Conservation (phyloP, 2,113 vertebrate genomes). For the Hipposideros armiger region DNA sequence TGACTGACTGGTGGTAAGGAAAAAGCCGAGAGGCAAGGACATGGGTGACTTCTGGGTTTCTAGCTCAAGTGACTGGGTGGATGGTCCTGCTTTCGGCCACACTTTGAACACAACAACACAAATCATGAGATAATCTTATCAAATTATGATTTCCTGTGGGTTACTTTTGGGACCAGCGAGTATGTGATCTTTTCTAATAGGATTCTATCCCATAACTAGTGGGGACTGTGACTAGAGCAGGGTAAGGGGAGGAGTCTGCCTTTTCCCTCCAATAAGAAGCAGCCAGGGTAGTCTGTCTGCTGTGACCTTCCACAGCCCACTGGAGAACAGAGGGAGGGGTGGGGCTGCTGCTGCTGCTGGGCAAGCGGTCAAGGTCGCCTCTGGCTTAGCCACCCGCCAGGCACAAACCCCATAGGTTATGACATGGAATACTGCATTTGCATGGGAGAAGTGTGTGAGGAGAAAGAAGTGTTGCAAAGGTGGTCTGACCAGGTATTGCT, state of each 20-base stretch:
- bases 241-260: not conserved
- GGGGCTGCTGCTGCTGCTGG: not conserved
- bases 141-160: not conserved
- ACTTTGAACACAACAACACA: not conserved
- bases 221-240: not conserved
- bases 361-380: not conserved
- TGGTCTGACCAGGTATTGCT: not conserved
- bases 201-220: not conserved
- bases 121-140: not conserved
- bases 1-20: not conserved
- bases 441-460: not conserved
- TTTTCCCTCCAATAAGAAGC: not conserved
- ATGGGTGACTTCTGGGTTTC: fast-evolving
- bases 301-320: not conserved
- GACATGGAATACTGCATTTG: not conserved
- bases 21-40: not conserved
- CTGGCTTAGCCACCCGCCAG: not conserved
- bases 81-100: not conserved
- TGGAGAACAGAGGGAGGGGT: not conserved
- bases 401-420: not conserved
- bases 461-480: not conserved
- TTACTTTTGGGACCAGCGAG: not conserved
- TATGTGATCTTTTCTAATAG: constrained; percentile 44
- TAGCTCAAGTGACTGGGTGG: not conserved
- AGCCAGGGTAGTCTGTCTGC: not conserved